Conservation (phyloP, 2,888 invertebrate species). For the Thereva unica region DNA sequence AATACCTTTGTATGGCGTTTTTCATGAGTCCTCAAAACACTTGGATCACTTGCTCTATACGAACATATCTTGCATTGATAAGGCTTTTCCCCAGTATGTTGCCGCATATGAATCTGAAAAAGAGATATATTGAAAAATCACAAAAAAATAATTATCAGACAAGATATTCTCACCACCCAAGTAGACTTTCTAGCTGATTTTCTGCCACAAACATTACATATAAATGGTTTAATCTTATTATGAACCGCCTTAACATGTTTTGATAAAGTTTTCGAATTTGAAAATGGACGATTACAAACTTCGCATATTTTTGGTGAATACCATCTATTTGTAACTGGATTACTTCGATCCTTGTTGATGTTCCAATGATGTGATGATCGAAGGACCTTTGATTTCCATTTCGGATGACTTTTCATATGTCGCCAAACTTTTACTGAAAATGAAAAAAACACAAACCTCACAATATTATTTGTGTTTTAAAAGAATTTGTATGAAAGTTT, state of each 20-base stretch:
- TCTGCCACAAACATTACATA: constrained; percentile 75
- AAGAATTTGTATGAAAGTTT: constrained; percentile 38
- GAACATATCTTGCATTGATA: constrained; percentile 70
- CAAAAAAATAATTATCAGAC: neutral
- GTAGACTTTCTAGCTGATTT: constrained; percentile 73
- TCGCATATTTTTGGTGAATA: constrained; percentile 69
- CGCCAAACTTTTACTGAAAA: constrained; percentile 62
- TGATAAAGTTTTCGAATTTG: constrained; percentile 69
- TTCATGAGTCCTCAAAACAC: constrained; percentile 69
- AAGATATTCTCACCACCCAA: constrained; percentile 60
- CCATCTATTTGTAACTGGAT: constrained; percentile 53
- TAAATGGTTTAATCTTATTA: constrained; percentile 72
- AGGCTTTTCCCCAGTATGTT: constrained; percentile 80
- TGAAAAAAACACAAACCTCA: constrained; percentile 11
- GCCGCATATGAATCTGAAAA: constrained; percentile 68
- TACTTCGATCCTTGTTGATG: constrained; percentile 39
- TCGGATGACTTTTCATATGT: constrained; percentile 67
- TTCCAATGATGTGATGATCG: constrained; percentile 39
- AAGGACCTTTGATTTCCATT: constrained; percentile 53
- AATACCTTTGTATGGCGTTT: constrained; percentile 63
- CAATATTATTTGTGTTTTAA: neutral
- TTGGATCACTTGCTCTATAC: constrained; percentile 75
- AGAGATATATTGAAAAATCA: constrained; percentile 28
- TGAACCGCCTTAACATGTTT: constrained; percentile 75
- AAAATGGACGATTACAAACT: constrained; percentile 69